Conservation (phyloP, 2,797 vertebrate species). For the Micrastur ruficollis region DNA sequence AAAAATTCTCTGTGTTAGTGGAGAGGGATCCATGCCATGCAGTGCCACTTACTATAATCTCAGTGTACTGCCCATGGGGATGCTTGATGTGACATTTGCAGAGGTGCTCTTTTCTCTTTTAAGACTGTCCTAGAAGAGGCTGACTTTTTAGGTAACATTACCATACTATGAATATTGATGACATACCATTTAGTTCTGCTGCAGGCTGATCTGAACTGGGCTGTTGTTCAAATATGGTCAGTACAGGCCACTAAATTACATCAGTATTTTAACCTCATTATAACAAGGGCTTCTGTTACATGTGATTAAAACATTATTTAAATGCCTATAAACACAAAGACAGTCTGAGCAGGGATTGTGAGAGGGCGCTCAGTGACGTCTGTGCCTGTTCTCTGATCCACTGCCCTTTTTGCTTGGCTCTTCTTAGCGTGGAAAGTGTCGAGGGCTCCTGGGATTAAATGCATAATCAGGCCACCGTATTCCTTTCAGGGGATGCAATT, state of each 20-base stretch:
- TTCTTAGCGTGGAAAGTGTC: background rate
- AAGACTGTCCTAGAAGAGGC: background rate
- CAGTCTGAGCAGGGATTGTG: background rate
- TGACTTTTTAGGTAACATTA: background rate
- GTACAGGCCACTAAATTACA: background rate
- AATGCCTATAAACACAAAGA: background rate
- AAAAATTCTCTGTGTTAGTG: background rate
- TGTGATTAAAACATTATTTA: background rate
- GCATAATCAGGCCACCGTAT: background rate
- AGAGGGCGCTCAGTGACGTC: background rate
- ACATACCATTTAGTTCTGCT: background rate
- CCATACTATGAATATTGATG: background rate
- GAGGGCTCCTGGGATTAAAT: background rate
- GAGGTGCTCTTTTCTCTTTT: background rate
- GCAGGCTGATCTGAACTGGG: background rate
- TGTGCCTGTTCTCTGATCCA: background rate
- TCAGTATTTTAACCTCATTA: background rate
- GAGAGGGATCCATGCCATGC: background rate
- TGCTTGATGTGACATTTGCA: background rate
- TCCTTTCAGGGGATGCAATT: background rate
- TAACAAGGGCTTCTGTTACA: background rate
- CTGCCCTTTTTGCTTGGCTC: background rate
- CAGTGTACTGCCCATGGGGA: background rate
- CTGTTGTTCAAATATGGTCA: background rate
- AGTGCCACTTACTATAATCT: background rate